phyloP scores from a whole-genome alignment of 2,888 invertebrate genomes.

The Holacanthella duospinosa region DNA sequence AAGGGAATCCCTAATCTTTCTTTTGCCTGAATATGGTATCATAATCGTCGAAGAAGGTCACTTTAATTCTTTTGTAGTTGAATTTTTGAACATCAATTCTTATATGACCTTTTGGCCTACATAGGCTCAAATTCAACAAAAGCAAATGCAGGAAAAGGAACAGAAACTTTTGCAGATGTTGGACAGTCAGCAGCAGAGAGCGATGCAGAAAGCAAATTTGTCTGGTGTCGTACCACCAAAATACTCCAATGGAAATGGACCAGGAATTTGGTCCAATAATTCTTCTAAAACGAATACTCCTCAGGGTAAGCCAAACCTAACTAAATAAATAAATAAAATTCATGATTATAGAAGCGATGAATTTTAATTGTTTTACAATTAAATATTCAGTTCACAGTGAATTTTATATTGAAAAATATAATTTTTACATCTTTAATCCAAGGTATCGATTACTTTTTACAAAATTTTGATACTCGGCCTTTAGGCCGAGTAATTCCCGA shows the following conservation, averaged over 20 bases:
- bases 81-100: not conserved
- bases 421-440: too few species aligned
- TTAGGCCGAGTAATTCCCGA: too few species aligned
- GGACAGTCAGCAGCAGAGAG: slow-evolving; percentile 56
- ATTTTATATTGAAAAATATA: too few species aligned
- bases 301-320: not conserved
- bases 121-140: slow-evolving; percentile 73
- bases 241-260: not conserved
- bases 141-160: slow-evolving; percentile 68
- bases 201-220: slow-evolving; percentile 45
- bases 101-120: too few species aligned
- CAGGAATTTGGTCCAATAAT: not conserved
- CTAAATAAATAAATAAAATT: too few species aligned
- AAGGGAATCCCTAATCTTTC: not conserved
- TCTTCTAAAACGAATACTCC: not conserved
- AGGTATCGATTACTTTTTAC: too few species aligned
- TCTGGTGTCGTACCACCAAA: not conserved
- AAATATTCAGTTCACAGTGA: too few species aligned
- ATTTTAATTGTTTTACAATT: too few species aligned
- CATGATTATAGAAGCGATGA: too few species aligned
- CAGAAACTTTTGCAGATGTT: slow-evolving; percentile 61
- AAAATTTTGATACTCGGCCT: too few species aligned
- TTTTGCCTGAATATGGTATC: not conserved
- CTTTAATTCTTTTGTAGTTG: not conserved
- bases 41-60: not conserved